These are phyloP conservation scores for Halcyon chelicuti DNA, from an alignment of 2,797 vertebrate genomes.

Conservation along the genomic window DNA sequence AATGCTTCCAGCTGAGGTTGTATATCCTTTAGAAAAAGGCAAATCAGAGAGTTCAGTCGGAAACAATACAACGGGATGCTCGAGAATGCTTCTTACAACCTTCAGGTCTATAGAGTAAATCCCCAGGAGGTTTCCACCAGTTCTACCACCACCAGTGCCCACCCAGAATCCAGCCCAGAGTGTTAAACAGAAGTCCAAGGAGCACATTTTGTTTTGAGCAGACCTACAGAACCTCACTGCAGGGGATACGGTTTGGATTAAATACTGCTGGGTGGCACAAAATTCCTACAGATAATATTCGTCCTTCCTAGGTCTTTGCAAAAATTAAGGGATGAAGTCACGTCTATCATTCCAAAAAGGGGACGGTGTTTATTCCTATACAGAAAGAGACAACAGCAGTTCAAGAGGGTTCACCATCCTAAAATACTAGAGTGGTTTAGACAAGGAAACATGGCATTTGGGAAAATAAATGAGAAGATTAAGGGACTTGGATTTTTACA, in stretches of 20 bases:
- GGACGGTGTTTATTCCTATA: background rate
- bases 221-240: background rate
- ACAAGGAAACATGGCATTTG: background rate
- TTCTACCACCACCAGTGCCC: background rate
- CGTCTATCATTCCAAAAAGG: background rate
- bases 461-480: background rate
- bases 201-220: background rate
- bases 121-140: background rate
- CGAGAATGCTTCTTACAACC: background rate
- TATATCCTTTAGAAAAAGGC: background rate
- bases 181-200: background rate
- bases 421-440: background rate
- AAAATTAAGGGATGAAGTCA: background rate
- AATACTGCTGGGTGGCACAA: background rate
- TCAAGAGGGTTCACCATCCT: background rate
- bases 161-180: rapidly evolving
- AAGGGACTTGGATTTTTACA: background rate
- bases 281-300: background rate
- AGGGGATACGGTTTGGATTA: background rate
- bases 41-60: background rate
- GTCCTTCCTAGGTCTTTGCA: background rate
- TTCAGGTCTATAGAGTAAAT: background rate
- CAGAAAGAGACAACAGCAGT: background rate
- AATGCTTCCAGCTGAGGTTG: background rate
- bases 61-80: background rate